Evolutionary conservation across 2,888 invertebrate species (phyloP).

Genomic region (Stramonita haemastoma): DNA sequence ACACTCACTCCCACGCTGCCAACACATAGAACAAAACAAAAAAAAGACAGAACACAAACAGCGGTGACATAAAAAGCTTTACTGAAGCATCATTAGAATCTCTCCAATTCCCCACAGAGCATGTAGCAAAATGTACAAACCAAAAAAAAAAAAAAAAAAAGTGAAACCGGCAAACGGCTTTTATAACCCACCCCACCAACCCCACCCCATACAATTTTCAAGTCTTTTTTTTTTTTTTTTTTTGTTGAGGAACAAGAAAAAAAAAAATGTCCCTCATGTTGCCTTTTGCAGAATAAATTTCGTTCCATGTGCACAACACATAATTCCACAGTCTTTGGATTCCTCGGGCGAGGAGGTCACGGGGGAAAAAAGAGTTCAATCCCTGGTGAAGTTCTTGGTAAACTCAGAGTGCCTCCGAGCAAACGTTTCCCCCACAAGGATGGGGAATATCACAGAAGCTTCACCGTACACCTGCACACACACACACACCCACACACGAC

Average conservation of each 20-base stretch:
- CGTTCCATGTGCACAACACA: not conserved
- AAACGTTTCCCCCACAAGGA: slow-evolving; percentile 97
- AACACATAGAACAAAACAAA: too few species aligned
- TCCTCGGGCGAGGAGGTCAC: too few species aligned
- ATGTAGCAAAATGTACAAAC: not conserved
- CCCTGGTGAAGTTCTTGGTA: slow-evolving; percentile 43
- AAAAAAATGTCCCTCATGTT: not conserved
- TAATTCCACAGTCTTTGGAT: too few species aligned
- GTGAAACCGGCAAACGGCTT: not conserved
- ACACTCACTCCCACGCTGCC: too few species aligned
- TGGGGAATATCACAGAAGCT: slow-evolving; percentile 94
- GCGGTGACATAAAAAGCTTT: slow-evolving; percentile 1
- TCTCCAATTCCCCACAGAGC: not conserved
- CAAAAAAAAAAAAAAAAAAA: not conserved
- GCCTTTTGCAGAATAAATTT: too few species aligned
- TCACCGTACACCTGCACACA: slow-evolving; percentile 87
- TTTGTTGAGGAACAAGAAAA: not conserved
- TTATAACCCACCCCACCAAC: not conserved
- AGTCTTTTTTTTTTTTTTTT: too few species aligned
- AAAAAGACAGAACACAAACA: not conserved
- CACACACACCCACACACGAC: too few species aligned
- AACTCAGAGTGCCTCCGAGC: slow-evolving; percentile 79
- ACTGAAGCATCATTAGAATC: not conserved
- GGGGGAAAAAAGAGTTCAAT: not conserved
- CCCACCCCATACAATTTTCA: too few species aligned